Conservation (phyloP, 2,888 invertebrate species). For the Biston betularia region DNA sequence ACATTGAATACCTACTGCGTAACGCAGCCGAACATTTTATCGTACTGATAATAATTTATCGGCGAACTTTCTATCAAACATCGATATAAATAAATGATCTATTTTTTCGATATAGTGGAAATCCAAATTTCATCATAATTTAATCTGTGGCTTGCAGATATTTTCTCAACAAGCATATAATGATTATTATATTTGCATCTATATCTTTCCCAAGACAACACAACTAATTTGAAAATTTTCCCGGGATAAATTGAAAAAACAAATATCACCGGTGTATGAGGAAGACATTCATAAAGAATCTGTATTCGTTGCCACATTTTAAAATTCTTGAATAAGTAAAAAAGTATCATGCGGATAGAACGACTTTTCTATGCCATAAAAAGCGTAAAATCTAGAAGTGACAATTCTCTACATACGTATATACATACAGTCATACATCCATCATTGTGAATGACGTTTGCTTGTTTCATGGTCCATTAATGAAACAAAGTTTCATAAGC, state of each 20-base stretch:
- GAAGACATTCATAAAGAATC: no score
- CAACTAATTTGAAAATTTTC: no score
- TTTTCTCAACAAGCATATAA: background rate
- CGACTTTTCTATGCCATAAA: no score
- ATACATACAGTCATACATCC: no score
- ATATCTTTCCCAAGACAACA: no score
- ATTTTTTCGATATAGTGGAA: background rate
- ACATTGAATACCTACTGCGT: background rate
- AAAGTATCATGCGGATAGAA: no score
- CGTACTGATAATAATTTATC: background rate
- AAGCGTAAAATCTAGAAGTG: no score
- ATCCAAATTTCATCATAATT: background rate
- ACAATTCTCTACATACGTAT: no score
- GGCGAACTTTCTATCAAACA: slow-evolving; percentile 1
- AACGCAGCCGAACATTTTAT: background rate
- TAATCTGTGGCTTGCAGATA: background rate
- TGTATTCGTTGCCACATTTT: no score
- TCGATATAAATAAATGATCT: background rate
- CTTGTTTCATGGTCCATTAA: background rate
- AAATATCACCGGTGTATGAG: no score
- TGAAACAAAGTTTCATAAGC: background rate
- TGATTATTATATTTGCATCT: background rate
- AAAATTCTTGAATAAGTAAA: no score
- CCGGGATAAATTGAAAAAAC: no score
- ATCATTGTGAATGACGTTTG: background rate